A percentile compares a stretch with the other conserved stretches of the same genome.
phyloP scores from a whole-genome alignment of 2,113 vertebrate species.

The Sorex fumeus region DNA sequence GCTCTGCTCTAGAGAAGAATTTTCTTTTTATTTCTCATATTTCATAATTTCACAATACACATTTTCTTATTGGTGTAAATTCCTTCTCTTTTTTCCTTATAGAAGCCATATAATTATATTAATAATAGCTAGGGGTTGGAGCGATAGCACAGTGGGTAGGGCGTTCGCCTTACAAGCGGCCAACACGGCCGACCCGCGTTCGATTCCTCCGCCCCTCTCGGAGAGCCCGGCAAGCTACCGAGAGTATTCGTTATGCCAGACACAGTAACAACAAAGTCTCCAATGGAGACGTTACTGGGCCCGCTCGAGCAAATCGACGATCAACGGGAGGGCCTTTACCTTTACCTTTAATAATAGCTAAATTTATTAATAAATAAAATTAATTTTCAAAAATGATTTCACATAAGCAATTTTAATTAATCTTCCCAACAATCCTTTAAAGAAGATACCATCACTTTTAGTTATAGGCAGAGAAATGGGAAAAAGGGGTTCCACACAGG shows the following conservation, averaged over 20 bases:
- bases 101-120: not conserved
- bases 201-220: too few species aligned
- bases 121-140: not conserved
- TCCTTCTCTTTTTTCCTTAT: not conserved
- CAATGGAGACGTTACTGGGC: too few species aligned
- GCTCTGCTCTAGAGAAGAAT: not conserved
- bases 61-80: not conserved
- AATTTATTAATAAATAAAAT: not conserved
- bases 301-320: too few species aligned
- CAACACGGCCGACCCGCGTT: too few species aligned
- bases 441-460: slow-evolving; percentile 12
- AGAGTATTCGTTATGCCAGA: too few species aligned
- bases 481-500: not conserved
- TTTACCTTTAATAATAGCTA: not conserved
- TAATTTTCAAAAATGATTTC: not conserved
- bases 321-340: too few species aligned
- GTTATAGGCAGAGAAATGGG: not conserved
- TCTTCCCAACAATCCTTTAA: not conserved
- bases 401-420: slow-evolving; percentile 23
- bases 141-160: too few species aligned
- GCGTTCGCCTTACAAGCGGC: too few species aligned
- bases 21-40: slow-evolving; percentile 17
- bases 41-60: not conserved
- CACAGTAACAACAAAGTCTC: too few species aligned
- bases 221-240: too few species aligned